Evolutionary conservation across 2,113 vertebrate genomes (phyloP).

Genomic region (Vimba vimba): DNA sequence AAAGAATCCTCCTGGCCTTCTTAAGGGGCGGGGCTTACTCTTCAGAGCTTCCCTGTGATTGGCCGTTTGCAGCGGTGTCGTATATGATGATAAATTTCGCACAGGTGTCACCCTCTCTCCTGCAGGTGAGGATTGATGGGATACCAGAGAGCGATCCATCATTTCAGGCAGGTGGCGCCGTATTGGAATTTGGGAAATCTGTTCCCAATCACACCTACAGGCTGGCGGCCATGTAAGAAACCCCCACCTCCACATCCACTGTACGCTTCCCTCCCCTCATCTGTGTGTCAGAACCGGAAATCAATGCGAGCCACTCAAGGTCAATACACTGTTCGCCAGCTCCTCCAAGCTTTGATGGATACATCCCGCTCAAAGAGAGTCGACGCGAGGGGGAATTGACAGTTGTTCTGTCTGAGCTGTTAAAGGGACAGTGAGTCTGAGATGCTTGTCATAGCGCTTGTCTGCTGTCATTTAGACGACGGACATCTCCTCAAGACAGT

Average conservation of each 20-base stretch:
- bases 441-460: slow-evolving; percentile 72
- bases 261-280: slow-evolving; percentile 58
- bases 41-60: slow-evolving; percentile 71
- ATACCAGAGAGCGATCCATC: slow-evolving; percentile 92
- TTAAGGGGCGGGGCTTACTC: slow-evolving; percentile 66
- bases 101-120: slow-evolving; percentile 91
- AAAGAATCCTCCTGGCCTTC: slow-evolving; percentile 63
- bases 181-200: slow-evolving; percentile 99
- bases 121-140: slow-evolving; percentile 93
- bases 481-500: slow-evolving; percentile 66
- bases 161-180: slow-evolving; percentile 90
- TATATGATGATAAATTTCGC: slow-evolving; percentile 94
- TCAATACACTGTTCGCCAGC: slow-evolving; percentile 98
- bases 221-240: slow-evolving; percentile 89
- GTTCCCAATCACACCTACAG: slow-evolving; percentile 96
- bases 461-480: slow-evolving; percentile 72
- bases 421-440: slow-evolving; percentile 70
- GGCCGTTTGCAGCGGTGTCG: slow-evolving; percentile 69
- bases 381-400: slow-evolving; percentile 87
- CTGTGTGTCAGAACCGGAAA: slow-evolving; percentile 96
- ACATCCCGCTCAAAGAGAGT: slow-evolving; percentile 82
- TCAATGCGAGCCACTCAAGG: slow-evolving; percentile 98
- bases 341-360: slow-evolving; percentile 96
- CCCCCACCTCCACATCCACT: slow-evolving; percentile 64
- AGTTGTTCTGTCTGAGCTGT: slow-evolving; percentile 74